Evolutionary conservation across 2,113 vertebrate species (phyloP).

Genomic region (Mormoops blainvillei): DNA sequence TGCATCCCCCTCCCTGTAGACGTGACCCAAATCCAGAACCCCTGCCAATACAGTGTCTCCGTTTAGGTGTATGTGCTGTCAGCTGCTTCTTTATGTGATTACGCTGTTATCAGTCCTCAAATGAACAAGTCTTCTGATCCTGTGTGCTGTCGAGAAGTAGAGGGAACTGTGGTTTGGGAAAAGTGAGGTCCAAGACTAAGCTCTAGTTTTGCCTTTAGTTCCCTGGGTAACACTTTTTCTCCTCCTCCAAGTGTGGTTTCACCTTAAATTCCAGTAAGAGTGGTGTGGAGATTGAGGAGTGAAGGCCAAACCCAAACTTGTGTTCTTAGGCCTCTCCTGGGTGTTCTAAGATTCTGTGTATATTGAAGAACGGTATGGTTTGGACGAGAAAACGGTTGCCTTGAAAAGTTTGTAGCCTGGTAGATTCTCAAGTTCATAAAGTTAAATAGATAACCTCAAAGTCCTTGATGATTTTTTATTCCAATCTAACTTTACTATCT

Average conservation of each 20-base stretch:
- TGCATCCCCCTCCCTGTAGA: not conserved
- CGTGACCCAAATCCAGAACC: accelerated
- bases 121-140: not conserved
- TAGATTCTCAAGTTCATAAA: not conserved
- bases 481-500: not conserved
- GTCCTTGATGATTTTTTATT: not conserved
- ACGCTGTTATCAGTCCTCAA: not conserved
- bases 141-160: accelerated
- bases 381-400: not conserved
- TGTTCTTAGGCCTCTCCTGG: not conserved
- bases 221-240: not conserved
- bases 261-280: not conserved
- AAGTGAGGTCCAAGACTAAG: not conserved
- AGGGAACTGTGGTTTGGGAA: not conserved
- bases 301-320: not conserved
- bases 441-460: not conserved
- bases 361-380: not conserved
- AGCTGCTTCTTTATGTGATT: not conserved
- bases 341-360: not conserved
- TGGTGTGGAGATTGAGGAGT: not conserved
- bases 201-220: not conserved
- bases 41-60: no score
- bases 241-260: not conserved
- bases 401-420: not conserved
- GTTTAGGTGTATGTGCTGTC: not conserved